Base-by-base conservation (phyloP, 2,888 invertebrate genomes). In the Synanthedon tipuliformis region DNA sequence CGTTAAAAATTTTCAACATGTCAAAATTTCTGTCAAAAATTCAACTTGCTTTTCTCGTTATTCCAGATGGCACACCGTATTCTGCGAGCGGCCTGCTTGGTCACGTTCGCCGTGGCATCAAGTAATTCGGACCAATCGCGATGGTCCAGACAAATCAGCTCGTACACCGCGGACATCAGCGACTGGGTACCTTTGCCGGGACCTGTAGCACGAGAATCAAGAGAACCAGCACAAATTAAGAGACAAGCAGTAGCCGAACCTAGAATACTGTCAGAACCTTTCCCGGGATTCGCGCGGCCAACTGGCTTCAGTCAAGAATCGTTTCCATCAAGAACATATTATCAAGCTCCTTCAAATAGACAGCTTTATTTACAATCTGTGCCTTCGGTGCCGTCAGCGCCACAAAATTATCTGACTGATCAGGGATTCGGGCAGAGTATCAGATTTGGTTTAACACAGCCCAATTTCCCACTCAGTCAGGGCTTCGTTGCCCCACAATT, bases 121-220 rank as follows among this genome's bases (percentile, higher is more conserved):
- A 65, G 75, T 53, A 70, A 68, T 11, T 74, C 72, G 56, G 76
- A 77, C 48, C 78, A 78, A 58, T 63, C 75, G n/a, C 72, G 87
- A 69, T 87, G 87, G 87, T 87, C 87, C 15, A 75, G 87, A 11
- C 87, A 87, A 59, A 81, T 87, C 69, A 85, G 85, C 69, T 73
- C 84, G 5, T 85, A 86, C 63, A 86, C 81, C 40, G 71, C 86
- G 18, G 87, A 85, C 58, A 80, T 82, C 54, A 71, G 82, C 57
- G 87, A 87, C 69, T 87, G 87, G 87, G 80, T 86, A 11, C 87
- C 87, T 0, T 66, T 87, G 0, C 57, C 78, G 1, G 76, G 72
- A 1, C 83, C 87, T 4, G 60, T 77, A 7, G 81, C 83, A 34
- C 70, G 69, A 59, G 78, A 75, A 53, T 64, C n/a, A 23, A 23